Evolutionary conservation across 2,797 vertebrate genomes (phyloP), one percentile per base, ranked within the genome.

Genomic region (Botia kubotai): DNA sequence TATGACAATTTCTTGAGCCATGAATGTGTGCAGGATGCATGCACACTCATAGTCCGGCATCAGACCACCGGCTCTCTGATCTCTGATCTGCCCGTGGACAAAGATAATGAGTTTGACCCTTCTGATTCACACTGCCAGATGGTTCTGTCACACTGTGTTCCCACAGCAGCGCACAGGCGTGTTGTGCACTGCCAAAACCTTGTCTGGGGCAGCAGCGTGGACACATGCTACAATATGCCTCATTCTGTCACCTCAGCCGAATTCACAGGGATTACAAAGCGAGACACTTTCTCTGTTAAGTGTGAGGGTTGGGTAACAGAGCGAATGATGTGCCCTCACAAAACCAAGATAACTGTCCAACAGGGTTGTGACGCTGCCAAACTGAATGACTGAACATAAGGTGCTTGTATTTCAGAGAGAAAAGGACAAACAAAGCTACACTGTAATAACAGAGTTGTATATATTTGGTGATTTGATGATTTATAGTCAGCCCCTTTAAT

Each of bases 101-200:
- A 81, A 83, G 83, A 86, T 87, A 85, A 89, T 87, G 74, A 83
- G 55, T 88, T 79, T 89, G 85, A 86, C 63, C 48, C 46, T 77
- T 17, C 75, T 53, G 65, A 55, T 70, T 66, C 69, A 77, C 33
- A 14, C n/a, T 63, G 82, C 86, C 84, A 82, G 82, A 86, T 87
- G 89, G 82, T 71, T 39, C 21, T 57, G 62, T 82, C 79, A 63
- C 58, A 71, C 68, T 55, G 57, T 69, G 80, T 36, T 1, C 81
- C 68, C 67, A 53, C 48, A 60, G 26, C 73, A 57, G 73, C 57
- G 65, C 58, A 67, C 33, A 6, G 71, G 57, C 70, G 67, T 46
- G 78, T 52, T 70, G 52, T 14, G 21, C 29, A 21, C 39, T 23
- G 62, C 71, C 53, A 77, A 60, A 70, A 33, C 53, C 66, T 53